Percentiles rank a stretch among this genome's conserved stretches.
phyloP scores from a whole-genome alignment of 2,113 vertebrate species.

The Abramis brama region DNA sequence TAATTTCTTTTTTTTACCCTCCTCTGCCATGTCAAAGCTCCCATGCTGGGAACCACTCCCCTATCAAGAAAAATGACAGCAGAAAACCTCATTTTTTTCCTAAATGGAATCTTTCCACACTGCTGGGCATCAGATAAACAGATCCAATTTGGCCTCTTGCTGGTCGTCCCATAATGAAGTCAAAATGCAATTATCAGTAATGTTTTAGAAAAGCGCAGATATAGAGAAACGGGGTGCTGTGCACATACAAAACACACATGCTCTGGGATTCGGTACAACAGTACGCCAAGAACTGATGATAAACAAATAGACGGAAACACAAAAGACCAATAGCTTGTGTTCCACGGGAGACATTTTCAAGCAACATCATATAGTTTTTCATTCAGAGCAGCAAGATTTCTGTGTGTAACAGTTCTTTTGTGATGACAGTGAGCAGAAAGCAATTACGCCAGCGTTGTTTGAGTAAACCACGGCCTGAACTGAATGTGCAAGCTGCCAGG shows the following conservation, averaged over 20 bases:
- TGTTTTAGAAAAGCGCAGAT: constrained; percentile 58
- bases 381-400: constrained; percentile 51
- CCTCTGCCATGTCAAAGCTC: constrained; percentile 54
- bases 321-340: constrained; percentile 26
- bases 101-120: constrained; percentile 63
- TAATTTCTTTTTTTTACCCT: constrained; percentile 52
- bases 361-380: constrained; percentile 55
- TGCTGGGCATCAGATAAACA: constrained; percentile 59
- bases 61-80: constrained; percentile 43
- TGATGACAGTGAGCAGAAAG: constrained; percentile 59
- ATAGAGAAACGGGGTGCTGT: constrained; percentile 38
- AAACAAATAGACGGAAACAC: constrained; percentile 46
- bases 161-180: constrained; percentile 60
- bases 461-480: constrained; percentile 37
- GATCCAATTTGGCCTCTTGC: constrained; percentile 61
- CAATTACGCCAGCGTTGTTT: constrained; percentile 52
- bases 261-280: constrained; percentile 27
- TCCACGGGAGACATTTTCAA: constrained; percentile 51
- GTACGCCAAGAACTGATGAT: constrained; percentile 43
- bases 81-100: constrained; percentile 48
- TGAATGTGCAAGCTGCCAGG: constrained; percentile 52
- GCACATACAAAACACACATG: constrained; percentile 16
- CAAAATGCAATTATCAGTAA: constrained; percentile 65
- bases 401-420: constrained; percentile 55
- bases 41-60: constrained; percentile 56